Evolutionary conservation across 2,888 invertebrate species (phyloP).

Genomic region (Cosmopolites sordidus): DNA sequence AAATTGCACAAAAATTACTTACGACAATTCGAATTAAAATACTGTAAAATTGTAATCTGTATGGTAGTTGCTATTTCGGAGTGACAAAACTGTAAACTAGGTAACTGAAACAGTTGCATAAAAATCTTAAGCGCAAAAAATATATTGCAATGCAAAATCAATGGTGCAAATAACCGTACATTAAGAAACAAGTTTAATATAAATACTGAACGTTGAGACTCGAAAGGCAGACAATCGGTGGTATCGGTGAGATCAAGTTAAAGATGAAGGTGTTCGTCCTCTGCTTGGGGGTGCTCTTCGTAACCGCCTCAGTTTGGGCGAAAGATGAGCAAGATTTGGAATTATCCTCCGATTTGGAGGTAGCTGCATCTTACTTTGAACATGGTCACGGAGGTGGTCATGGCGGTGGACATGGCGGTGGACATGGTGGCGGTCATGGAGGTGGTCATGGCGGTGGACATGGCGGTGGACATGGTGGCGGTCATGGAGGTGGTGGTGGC

Average conservation of each 20-base stretch:
- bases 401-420: too few relatives aligned
- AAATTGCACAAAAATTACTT: neutral
- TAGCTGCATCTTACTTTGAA: conserved; percentile 41
- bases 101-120: conserved; percentile 22
- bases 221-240: conserved; percentile 16
- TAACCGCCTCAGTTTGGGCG: conserved; percentile 35
- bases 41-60: conserved; percentile 16
- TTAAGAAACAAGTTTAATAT: conserved; percentile 22
- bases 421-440: conserved; percentile 3
- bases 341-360: conserved; percentile 44
- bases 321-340: conserved; percentile 35
- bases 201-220: conserved; percentile 16
- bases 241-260: conserved; percentile 10
- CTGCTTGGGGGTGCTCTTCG: conserved; percentile 39
- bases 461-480: conserved; percentile 44
- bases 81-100: conserved; percentile 20
- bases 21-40: conserved; percentile 1
- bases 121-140: conserved; percentile 11
- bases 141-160: conserved; percentile 19
- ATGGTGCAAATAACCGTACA: conserved; percentile 21
- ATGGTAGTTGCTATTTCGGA: conserved; percentile 8
- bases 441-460: conserved; percentile 47
- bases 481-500: neutral
- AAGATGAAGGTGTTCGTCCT: conserved; percentile 39
- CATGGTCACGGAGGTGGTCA: neutral